A percentile compares a stretch with the other conserved stretches of the same genome.
phyloP scores from a whole-genome alignment of 2,797 vertebrate species.

The Myotis vivesi region DNA sequence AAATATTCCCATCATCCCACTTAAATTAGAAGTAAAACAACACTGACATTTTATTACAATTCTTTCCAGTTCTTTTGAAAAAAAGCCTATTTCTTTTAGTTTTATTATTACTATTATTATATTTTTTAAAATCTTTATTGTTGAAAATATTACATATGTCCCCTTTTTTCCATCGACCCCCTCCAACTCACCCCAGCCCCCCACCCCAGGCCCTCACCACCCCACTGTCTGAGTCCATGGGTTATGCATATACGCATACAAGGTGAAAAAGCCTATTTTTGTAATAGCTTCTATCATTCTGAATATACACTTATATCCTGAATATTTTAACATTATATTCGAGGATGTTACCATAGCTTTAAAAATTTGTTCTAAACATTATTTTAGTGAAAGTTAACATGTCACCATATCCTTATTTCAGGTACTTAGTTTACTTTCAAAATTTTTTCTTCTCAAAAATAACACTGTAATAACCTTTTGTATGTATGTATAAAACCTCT shows the following conservation, averaged over 20 bases:
- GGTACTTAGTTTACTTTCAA: background rate
- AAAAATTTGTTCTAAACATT: background rate
- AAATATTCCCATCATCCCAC: background rate
- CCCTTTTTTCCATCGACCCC: too few relatives aligned
- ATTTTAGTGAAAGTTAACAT: slow-evolving; percentile 14
- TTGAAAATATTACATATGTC: too few relatives aligned
- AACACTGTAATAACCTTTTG: background rate
- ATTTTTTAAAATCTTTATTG: too few relatives aligned
- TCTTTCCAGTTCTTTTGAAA: background rate
- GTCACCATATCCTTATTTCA: background rate
- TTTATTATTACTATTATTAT: too few relatives aligned
- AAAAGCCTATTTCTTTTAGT: background rate
- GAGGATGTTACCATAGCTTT: background rate
- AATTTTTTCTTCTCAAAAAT: background rate
- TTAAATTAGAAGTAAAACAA: background rate
- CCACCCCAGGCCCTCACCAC: too few relatives aligned
- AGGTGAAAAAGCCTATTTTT: background rate
- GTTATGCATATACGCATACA: too few relatives aligned
- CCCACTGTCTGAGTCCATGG: too few relatives aligned
- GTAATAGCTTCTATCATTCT: background rate
- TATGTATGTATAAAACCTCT: background rate
- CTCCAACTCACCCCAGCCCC: too few relatives aligned
- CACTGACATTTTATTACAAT: background rate
- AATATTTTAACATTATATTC: background rate
- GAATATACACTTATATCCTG: background rate